These are phyloP conservation scores for Liasis olivaceus DNA, from an alignment of 2,797 vertebrate species.

Conservation along the genomic window DNA sequence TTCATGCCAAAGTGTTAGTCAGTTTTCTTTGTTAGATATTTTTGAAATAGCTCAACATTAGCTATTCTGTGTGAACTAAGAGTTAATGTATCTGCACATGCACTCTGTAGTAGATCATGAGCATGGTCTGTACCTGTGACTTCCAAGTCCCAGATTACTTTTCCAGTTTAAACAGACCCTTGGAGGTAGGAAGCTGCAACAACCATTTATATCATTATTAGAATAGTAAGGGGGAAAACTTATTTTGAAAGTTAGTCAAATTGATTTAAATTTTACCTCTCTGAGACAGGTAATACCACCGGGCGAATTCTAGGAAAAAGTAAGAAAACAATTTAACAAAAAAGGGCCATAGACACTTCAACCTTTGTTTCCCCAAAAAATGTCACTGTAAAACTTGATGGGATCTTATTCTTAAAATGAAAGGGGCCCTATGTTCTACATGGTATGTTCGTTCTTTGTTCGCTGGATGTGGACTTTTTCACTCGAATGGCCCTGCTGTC, in stretches of 20 bases:
- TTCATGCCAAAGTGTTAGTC: not conserved
- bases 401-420: constrained; percentile 28
- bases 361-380: not conserved
- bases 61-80: not conserved
- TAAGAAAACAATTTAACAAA: constrained; percentile 56
- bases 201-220: constrained; percentile 34
- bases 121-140: not conserved
- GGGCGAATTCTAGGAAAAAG: constrained; percentile 74
- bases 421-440: constrained; percentile 31
- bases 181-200: not conserved
- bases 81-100: rapidly evolving
- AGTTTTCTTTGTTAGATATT: not conserved
- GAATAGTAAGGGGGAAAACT: constrained; percentile 5
- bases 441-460: not conserved
- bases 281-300: constrained; percentile 75
- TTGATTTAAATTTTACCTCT: constrained; percentile 73
- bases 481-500: constrained; percentile 15
- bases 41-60: not conserved
- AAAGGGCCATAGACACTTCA: constrained; percentile 40
- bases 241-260: constrained; percentile 55
- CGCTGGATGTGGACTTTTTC: not conserved
- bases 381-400: constrained; percentile 27
- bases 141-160: not conserved
- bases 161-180: not conserved
- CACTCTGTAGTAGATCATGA: rapidly evolving